Evolutionary conservation across 2,888 invertebrate species (phyloP).

Genomic region (Ptilodon capucinus): DNA sequence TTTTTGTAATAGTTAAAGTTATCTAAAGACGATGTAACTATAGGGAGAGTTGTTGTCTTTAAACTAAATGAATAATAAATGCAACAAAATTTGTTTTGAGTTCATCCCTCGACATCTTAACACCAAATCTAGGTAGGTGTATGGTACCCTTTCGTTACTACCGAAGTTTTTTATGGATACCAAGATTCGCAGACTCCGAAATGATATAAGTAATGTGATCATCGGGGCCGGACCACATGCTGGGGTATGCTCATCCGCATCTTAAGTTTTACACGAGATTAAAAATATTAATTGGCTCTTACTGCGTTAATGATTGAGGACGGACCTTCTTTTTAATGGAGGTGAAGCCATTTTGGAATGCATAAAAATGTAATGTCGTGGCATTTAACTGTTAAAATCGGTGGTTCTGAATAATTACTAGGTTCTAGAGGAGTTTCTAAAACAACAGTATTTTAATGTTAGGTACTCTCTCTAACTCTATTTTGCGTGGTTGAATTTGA

Average conservation of each 20-base stretch:
- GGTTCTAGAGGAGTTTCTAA: neutral
- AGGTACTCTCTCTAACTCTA: too few relatives aligned
- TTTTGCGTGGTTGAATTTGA: too few relatives aligned
- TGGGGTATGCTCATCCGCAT: constrained; percentile 21
- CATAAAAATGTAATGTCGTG: constrained; percentile 23
- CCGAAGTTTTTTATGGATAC: neutral
- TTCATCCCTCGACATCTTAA: too few relatives aligned
- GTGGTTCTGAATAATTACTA: neutral
- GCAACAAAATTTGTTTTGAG: too few relatives aligned
- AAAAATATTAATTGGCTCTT: constrained; percentile 33
- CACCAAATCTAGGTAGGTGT: neutral
- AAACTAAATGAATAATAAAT: too few relatives aligned
- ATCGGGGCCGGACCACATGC: constrained; percentile 20
- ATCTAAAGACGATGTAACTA: too few relatives aligned
- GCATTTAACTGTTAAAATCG: neutral
- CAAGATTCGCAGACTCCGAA: neutral
- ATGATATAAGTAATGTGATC: too few relatives aligned
- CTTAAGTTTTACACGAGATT: constrained; percentile 22
- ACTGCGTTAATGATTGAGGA: constrained; percentile 23
- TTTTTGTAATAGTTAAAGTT: too few relatives aligned
- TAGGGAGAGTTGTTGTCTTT: too few relatives aligned
- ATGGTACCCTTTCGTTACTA: neutral
- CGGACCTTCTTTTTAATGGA: constrained; percentile 22
- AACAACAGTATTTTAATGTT: neutral
- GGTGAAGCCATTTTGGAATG: constrained; percentile 13